A percentile compares a stretch with the other conserved stretches of the same genome.
Evolutionary conservation across 2,797 vertebrate species (phyloP).

Genomic region (Halcyon smyrnensis): DNA sequence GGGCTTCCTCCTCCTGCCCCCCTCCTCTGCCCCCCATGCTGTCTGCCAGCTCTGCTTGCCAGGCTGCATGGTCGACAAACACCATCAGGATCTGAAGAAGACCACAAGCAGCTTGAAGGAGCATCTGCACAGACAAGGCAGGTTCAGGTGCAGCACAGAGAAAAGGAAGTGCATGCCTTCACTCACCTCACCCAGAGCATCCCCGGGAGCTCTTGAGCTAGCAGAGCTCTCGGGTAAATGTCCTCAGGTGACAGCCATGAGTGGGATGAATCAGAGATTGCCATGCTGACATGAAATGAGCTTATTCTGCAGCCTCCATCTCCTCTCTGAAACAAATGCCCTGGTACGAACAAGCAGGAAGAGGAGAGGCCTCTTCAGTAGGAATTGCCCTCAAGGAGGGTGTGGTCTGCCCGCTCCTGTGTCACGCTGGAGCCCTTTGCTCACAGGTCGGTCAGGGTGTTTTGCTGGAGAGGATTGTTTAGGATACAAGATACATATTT

Average conservation of each 20-base stretch:
- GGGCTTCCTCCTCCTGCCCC: not conserved
- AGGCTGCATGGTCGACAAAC: rapidly evolving
- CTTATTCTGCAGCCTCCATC: not conserved
- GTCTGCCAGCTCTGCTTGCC: not conserved
- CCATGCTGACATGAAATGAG: not conserved
- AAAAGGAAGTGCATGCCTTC: not conserved
- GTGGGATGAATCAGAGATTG: not conserved
- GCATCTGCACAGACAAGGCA: not conserved
- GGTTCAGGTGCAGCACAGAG: not conserved
- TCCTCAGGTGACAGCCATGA: not conserved
- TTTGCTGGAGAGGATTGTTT: not conserved
- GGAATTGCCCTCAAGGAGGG: not conserved
- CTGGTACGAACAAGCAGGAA: not conserved
- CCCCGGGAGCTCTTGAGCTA: not conserved
- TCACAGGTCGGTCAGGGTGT: not conserved
- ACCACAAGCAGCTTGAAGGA: rapidly evolving
- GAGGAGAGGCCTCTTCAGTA: not conserved
- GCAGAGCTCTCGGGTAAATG: not conserved
- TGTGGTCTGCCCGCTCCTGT: not conserved
- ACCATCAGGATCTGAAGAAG: not conserved
- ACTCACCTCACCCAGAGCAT: not conserved
- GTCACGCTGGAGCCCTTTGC: not conserved
- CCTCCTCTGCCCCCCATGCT: rapidly evolving
- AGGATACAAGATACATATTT: not conserved
- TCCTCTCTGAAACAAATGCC: not conserved